Evolutionary conservation across 2,113 vertebrate genomes (phyloP), one percentile per base, ranked within the genome.

Genomic region (Eublepharis macularius): DNA sequence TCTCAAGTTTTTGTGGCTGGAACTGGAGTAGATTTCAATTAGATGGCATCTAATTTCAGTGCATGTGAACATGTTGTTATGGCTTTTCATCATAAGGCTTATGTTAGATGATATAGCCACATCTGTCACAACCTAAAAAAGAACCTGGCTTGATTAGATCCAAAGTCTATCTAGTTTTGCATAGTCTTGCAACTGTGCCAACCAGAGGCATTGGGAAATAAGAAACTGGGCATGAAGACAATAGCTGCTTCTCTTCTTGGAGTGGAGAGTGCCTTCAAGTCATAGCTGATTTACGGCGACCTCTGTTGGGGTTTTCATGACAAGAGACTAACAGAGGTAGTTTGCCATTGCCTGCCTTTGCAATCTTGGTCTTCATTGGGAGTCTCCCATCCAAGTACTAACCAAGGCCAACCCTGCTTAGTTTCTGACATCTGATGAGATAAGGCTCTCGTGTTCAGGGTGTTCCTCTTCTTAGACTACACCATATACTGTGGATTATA

Each of bases 1-100:
- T 78, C 65, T 57, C 57, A 47, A 34, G 0, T 16, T 1, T 0
- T 16, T 0, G 1, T 57, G 3, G 81, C 1, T 70, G 47, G 14
- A 47, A 54, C 47, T 24, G 84, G 21, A 13, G 24, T 80, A 57
- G 60, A 63, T 17, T 0, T n/a, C n/a, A n/a, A n/a, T n/a, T n/a
- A n/a, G n/a, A 14, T 0, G 54, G 1, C 17, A 47, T 47, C 13
- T 16, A 54, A 66, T 0, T 65, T 29, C 47, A 29, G 11, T 10
- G 21, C 36, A 45, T 14, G 24, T 54, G 12, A 84, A 4, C 57
- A 43, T 43, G 21, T 21, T 47, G 54, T 47, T 1, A 3, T 12
- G 8, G 6, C 2, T 49, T 66, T 45, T 21, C 57, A 17, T 47
- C 57, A 75, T 34, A 45, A 9, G 13, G 29, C 63, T 75, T 34